Conservation (phyloP, 35 echinoderm and acorn worm genomes). For the Ptychodera flava region DNA sequence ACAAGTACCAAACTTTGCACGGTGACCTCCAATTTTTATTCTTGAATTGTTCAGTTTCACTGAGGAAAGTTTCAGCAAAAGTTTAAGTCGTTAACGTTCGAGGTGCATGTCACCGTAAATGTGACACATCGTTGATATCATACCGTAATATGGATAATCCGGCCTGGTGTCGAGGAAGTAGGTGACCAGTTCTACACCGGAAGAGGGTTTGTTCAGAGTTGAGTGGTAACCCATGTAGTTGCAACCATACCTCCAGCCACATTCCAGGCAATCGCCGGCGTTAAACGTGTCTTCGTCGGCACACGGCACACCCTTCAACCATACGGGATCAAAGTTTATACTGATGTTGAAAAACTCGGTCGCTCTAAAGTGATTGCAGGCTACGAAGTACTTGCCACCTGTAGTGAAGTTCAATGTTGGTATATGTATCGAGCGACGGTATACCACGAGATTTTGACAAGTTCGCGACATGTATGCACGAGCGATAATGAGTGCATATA, state of each 20-base stretch:
- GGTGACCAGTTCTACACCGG: background rate
- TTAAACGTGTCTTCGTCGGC: background rate
- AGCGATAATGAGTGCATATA: no score
- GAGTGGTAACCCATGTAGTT: background rate
- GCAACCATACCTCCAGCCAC: background rate
- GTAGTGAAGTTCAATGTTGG: no score
- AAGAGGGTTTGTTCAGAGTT: background rate
- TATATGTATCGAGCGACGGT: no score
- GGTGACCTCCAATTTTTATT: no score
- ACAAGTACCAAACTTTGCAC: no score
- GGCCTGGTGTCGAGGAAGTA: background rate
- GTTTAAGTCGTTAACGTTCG: no score
- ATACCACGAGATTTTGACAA: no score
- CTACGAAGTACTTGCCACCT: slow-evolving; percentile 76
- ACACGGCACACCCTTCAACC: background rate
- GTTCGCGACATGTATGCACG: no score
- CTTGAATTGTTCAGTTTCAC: no score
- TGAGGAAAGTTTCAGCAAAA: no score
- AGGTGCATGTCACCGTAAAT: no score
- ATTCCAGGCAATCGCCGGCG: background rate
- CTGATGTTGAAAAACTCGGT: slow-evolving; percentile 78
- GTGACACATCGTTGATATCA: no score
- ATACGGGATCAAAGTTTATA: slow-evolving; percentile 16
- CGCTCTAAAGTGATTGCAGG: slow-evolving; percentile 80
- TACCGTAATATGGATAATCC: background rate